phyloP scores from a whole-genome alignment of 1,140 invertebrate genomes.

The Homarus americanus region DNA sequence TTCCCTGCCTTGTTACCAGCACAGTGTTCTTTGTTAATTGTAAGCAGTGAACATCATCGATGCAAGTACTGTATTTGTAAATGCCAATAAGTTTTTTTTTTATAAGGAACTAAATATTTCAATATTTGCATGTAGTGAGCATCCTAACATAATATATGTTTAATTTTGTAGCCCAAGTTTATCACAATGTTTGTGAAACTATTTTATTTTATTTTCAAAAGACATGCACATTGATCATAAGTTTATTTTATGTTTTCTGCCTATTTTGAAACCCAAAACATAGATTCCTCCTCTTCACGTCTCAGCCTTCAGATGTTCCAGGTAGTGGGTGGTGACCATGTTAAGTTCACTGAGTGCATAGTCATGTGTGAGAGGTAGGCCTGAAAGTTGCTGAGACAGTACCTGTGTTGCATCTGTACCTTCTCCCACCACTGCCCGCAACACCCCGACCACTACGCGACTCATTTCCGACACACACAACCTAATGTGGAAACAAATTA shows the following conservation, averaged over 20 bases:
- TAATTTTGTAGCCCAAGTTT: no score
- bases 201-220: no score
- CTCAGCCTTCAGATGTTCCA: constrained; percentile 58
- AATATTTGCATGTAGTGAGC: no score
- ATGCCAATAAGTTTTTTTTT: no score
- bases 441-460: constrained; percentile 81
- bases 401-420: constrained; percentile 77
- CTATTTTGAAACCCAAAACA: no score
- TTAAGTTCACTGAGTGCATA: constrained; percentile 82
- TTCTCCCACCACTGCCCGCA: constrained; percentile 77
- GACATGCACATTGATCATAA: not conserved
- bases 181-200: no score
- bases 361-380: constrained; percentile 84
- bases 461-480: constrained; percentile 85
- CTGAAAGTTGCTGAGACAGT: constrained; percentile 80
- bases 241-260: not conserved
- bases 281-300: not conserved
- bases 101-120: no score
- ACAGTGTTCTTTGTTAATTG: no score
- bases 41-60: no score
- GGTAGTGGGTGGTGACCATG: constrained; percentile 67
- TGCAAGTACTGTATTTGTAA: no score
- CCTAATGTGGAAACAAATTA: constrained; percentile 58
- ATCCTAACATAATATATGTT: no score
- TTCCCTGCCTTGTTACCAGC: no score